These are phyloP conservation scores for Eupsilia transversa DNA, from an alignment of 2,888 invertebrate species.

Conservation along the genomic window DNA sequence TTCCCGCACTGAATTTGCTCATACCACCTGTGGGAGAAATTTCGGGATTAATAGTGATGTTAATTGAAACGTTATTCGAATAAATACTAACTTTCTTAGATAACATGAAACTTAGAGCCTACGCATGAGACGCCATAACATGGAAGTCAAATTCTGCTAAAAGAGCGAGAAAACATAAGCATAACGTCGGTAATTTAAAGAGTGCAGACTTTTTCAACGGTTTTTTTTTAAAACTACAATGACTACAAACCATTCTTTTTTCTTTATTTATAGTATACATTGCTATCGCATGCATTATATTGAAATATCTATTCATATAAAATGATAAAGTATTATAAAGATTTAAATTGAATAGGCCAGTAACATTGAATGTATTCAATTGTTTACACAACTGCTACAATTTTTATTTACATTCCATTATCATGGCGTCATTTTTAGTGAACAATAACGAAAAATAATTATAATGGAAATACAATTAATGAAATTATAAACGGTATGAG, in stretches of 20 bases:
- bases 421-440: not conserved
- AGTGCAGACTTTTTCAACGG: not conserved
- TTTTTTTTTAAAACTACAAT: not conserved
- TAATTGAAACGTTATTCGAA: not conserved
- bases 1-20: conserved; percentile 98
- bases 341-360: not conserved
- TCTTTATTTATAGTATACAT: not conserved
- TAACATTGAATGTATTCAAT: not conserved
- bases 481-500: conserved; percentile 10
- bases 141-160: not conserved
- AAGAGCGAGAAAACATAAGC: not conserved
- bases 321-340: not conserved
- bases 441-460: conserved; percentile 8
- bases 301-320: conserved; percentile 1
- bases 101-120: not conserved
- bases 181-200: too few relatives aligned
- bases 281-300: not conserved
- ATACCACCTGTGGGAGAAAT: conserved; percentile 92
- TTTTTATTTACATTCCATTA: conserved; percentile 10
- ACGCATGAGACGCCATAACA: not conserved
- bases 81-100: not conserved
- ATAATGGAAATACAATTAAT: not conserved
- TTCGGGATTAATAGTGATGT: not conserved
- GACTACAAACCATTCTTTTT: not conserved
- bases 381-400: conserved; percentile 25